These are phyloP conservation scores for Tipula unca DNA, from an alignment of 2,888 invertebrate species.

Conservation along the genomic window DNA sequence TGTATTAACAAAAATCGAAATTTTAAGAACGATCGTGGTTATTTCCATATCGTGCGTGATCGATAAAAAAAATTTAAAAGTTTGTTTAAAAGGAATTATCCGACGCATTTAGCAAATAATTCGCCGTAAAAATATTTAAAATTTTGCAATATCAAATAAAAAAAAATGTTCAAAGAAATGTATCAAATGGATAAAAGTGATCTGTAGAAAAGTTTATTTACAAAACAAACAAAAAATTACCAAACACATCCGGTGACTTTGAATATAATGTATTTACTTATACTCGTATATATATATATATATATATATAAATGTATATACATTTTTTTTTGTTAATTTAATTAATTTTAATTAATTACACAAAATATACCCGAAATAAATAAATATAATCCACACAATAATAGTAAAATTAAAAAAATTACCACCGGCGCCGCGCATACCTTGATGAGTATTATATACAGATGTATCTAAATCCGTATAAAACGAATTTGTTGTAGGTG, in stretches of 20 bases:
- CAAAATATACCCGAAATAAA: not conserved
- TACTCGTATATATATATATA: no score
- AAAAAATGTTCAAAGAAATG: not conserved
- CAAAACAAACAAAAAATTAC: not conserved
- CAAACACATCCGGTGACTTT: conserved; percentile 26
- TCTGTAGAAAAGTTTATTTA: not conserved
- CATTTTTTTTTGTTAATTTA: no score
- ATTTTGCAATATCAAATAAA: not conserved
- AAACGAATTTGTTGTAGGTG: conserved; percentile 32
- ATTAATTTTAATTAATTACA: conserved; percentile 14
- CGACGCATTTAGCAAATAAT: no score
- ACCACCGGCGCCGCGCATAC: conserved; percentile 26
- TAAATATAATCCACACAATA: not conserved
- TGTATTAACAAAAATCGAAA: no score
- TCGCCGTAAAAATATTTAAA: no score
- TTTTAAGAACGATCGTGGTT: no score
- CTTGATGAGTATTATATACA: conserved; percentile 37
- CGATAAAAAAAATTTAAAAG: no score
- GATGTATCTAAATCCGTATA: conserved; percentile 41
- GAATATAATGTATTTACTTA: not conserved
- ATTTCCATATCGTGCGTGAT: no score
- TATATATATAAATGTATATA: no score
- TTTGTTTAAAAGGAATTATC: no score
- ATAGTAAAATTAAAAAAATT: not conserved
- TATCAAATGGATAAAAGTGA: not conserved